Evolutionary conservation across 2,797 vertebrate genomes (phyloP).

Genomic region (Luscinia megarhynchos): DNA sequence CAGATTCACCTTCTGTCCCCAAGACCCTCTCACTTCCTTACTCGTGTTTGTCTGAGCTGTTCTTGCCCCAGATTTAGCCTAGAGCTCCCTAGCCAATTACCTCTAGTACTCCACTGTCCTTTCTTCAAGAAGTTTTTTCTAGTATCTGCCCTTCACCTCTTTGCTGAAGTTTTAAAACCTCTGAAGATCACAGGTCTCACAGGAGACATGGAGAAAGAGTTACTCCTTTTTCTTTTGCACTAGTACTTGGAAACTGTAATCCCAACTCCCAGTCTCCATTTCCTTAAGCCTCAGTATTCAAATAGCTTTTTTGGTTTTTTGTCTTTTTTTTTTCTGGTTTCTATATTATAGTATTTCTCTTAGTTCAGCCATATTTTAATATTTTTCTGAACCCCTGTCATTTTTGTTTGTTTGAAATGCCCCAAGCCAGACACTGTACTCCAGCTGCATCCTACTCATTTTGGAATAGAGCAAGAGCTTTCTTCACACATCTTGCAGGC

Average conservation of each 20-base stretch:
- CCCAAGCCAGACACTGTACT: background rate
- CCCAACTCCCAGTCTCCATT: background rate
- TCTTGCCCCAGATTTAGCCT: background rate
- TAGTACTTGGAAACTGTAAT: background rate
- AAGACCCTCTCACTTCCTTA: background rate
- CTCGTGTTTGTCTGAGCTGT: background rate
- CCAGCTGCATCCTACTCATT: background rate
- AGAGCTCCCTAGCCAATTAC: background rate
- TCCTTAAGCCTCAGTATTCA: background rate
- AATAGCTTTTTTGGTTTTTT: background rate
- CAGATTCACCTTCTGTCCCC: background rate
- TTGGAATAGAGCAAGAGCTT: background rate
- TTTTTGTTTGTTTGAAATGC: background rate
- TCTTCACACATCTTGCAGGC: background rate
- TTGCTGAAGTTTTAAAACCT: background rate
- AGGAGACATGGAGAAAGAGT: background rate
- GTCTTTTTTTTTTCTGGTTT: background rate
- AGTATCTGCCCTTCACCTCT: background rate
- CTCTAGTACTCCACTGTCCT: background rate
- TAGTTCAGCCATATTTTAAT: background rate
- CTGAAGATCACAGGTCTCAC: background rate
- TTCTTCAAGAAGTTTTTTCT: background rate
- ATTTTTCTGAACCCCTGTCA: background rate
- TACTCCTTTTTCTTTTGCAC: background rate
- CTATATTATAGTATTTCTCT: background rate